Evolutionary conservation across 92 coral and sea anemone species (phyloP), one percentile per base, ranked within the genome.

Genomic region (Epizoanthus illoricatus): DNA sequence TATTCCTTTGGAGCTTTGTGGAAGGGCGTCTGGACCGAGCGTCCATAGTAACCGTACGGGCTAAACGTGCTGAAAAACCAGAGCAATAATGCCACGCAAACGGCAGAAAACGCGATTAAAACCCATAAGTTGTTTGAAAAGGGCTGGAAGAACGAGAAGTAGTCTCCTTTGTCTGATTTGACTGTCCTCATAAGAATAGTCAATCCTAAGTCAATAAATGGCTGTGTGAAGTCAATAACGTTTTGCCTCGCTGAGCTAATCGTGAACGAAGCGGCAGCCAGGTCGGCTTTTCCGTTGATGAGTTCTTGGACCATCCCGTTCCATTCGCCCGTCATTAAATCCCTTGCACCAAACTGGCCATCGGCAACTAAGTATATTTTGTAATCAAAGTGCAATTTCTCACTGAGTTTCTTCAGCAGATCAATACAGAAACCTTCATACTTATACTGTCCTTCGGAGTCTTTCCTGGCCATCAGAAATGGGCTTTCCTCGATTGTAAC

Each of bases 1-100:
- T 93, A 83, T n/a, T 85, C 84, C n/a, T 81, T 67, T 24, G 90
- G 91, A 3, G 89, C 91, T 57, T 89, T 86, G 57, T 83, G 89
- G 40, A 84, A 88, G 23, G 92, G 85, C 28, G 91, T 89, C 80
- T 92, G 97, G 18, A 90, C 93, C 49, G 92, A 90, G 62, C 94
- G 89, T 2, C 98, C 98, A 66, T 95, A 95, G 67, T 86, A 95
- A 2, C 98, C 98, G 42, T 83, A 92, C 2, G 98, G 98, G 64
- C 98, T 95, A 43, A 95, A 86, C 4, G 94, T 94, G 74, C 98
- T 92, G 85, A 91, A 92, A 18, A 92, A 76, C 91, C 94, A 88
- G 60, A 95, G 66, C 20, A 95, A 49, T 41, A 90, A 80, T 6
- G 95, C 97, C 0, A 95, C 92, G 20, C 86, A 73, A 57, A 90